These are phyloP conservation scores for Polydrusus tereticollis DNA, from an alignment of 2,888 invertebrate species.

Conservation along the genomic window DNA sequence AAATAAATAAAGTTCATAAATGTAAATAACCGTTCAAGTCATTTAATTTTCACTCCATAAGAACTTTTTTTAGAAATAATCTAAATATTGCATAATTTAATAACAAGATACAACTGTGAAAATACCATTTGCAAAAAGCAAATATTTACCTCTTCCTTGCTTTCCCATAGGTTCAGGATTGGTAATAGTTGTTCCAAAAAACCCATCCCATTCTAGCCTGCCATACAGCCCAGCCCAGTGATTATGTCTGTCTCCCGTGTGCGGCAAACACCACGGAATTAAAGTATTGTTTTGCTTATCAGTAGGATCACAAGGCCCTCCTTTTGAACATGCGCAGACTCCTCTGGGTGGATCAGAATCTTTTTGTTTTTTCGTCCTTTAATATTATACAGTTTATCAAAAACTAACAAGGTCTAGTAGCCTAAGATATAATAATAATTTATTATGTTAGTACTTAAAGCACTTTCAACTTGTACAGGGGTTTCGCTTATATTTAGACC, in stretches of 20 bases:
- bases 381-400: slow-evolving; percentile 16
- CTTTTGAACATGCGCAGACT: slow-evolving; percentile 82
- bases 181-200: slow-evolving; percentile 86
- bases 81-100: too few species aligned
- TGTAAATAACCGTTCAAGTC: too few species aligned
- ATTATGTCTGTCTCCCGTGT: slow-evolving; percentile 87
- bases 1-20: too few species aligned
- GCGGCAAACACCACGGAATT: slow-evolving; percentile 91
- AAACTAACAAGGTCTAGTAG: too few species aligned
- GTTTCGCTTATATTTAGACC: too few species aligned
- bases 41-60: too few species aligned
- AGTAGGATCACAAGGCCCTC: slow-evolving; percentile 75
- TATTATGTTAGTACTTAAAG: too few species aligned
- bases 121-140: too few species aligned
- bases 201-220: slow-evolving; percentile 85
- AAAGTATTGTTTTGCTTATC: slow-evolving; percentile 86
- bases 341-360: slow-evolving; percentile 72
- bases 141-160: slow-evolving; percentile 79
- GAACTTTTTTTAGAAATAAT: too few species aligned
- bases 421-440: too few species aligned
- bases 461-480: too few species aligned
- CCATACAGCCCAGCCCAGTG: slow-evolving; percentile 90
- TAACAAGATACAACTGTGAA: background rate
- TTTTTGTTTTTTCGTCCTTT: slow-evolving; percentile 68
- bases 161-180: slow-evolving; percentile 94